Evolutionary conservation across 2,113 vertebrate genomes (phyloP).

Genomic region (Pseudopodoces humilis): DNA sequence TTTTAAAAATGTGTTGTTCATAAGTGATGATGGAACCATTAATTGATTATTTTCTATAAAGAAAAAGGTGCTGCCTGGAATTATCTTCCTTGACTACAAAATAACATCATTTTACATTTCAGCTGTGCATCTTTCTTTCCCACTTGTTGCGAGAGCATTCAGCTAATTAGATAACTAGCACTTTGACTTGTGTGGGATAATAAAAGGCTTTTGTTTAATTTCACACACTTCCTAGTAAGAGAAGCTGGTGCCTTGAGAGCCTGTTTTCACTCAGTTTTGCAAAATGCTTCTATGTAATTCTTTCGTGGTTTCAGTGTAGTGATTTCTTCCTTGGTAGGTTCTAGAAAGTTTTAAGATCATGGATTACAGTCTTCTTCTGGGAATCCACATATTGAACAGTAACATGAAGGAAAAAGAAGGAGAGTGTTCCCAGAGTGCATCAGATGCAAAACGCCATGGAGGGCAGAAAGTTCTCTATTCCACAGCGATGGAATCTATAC

Average conservation of each 20-base stretch:
- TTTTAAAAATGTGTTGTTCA: not conserved
- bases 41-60: not conserved
- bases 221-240: not conserved
- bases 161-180: not conserved
- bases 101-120: not conserved
- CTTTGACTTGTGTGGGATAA: not conserved
- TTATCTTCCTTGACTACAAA: not conserved
- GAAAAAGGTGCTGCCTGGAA: not conserved
- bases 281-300: not conserved
- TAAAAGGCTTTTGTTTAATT: not conserved
- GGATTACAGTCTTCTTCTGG: conserved; percentile 96
- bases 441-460: conserved; percentile 83
- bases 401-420: conserved; percentile 81
- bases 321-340: conserved; percentile 76
- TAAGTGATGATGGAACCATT: not conserved
- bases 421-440: conserved; percentile 77
- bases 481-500: conserved; percentile 98
- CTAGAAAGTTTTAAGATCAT: conserved; percentile 99
- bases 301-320: not conserved
- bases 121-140: not conserved
- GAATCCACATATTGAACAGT: conserved; percentile 88
- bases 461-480: conserved; percentile 95
- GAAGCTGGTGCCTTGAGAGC: not conserved
- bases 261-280: not conserved
- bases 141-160: not conserved